Evolutionary conservation across 2,888 invertebrate genomes (phyloP), one percentile per base, ranked within the genome.

Genomic region (Melanostoma mellinum): DNA sequence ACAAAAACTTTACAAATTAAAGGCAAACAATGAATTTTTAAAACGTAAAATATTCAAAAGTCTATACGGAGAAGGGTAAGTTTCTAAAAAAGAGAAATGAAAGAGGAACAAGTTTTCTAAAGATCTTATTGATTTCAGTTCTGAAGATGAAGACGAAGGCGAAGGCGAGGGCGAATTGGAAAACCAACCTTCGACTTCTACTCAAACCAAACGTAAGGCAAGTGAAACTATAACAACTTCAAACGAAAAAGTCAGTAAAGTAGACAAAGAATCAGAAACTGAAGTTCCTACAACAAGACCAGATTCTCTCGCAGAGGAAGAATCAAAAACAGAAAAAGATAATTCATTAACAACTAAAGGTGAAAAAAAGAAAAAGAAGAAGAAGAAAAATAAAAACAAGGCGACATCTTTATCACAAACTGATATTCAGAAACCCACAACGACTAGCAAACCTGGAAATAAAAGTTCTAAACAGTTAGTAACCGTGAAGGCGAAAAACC

Each of bases 1-100:
- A 81, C 93, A 95, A 8, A 94, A 94, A 78, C 93, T 94, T 0
- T 99, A 95, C 91, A 91, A 93, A 85, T 93, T 94, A 87, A 97
- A 96, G 90, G 95, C 95, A 0, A 92, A 93, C 36, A 96, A 98
- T 90, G 90, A 93, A 10, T 91, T 92, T 0, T 93, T 97, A 44
- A 98, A 98, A 91, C 94, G 93, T 87, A 96, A 95, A 91, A 92
- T 97, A 86, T 92, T 97, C 80, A 94, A 94, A 3, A 97, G 97
- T 88, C 92, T 98, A 38, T 98, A 95, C 90, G 91, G 89, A 86
- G 90, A 89, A 50, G 87, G 82, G 89, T 89, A 81, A 85, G 88
- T 82, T n/a, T 36, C 3, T 3, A 3, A 20, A 36, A 53, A 35
- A 38, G 61, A 46, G 44, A 48, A 52, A 52, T 38, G 30, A 65